phyloP scores from a whole-genome alignment of 1,140 invertebrate genomes.

The Hetaerina americana region DNA sequence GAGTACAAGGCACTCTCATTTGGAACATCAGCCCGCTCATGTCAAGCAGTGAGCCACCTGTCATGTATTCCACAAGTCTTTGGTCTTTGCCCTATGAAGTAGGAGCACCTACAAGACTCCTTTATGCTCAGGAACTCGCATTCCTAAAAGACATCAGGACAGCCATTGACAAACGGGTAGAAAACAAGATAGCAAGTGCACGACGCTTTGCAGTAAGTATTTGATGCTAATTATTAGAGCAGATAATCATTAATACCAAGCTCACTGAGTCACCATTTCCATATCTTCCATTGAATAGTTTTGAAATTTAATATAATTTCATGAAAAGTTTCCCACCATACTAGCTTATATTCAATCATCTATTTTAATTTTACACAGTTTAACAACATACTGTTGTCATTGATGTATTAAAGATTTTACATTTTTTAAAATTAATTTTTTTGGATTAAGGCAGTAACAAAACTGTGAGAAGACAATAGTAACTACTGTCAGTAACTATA shows the following conservation, averaged over 20 bases:
- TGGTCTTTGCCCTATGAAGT: constrained; percentile 76
- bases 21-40: constrained; percentile 93
- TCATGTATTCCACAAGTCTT: constrained; percentile 85
- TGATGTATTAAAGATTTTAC: too few species aligned
- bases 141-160: constrained; percentile 72
- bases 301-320: too few species aligned
- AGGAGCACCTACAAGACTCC: constrained; percentile 58
- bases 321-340: too few species aligned
- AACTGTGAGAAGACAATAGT: too few species aligned
- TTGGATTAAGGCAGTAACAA: too few species aligned
- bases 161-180: constrained; percentile 74
- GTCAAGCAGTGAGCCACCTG: constrained; percentile 82
- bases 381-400: too few species aligned
- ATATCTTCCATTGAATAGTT: too few species aligned
- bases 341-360: constrained; percentile 9
- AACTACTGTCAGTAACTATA: too few species aligned
- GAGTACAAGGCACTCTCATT: constrained; percentile 83
- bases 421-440: too few species aligned
- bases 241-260: too few species aligned
- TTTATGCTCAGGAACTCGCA: constrained; percentile 76
- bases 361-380: too few species aligned
- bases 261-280: too few species aligned
- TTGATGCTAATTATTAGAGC: neutral
- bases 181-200: constrained; percentile 86
- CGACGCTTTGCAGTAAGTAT: constrained; percentile 77